These are phyloP conservation scores for Antitype chi DNA, from an alignment of 2,888 invertebrate species.

Conservation along the genomic window DNA sequence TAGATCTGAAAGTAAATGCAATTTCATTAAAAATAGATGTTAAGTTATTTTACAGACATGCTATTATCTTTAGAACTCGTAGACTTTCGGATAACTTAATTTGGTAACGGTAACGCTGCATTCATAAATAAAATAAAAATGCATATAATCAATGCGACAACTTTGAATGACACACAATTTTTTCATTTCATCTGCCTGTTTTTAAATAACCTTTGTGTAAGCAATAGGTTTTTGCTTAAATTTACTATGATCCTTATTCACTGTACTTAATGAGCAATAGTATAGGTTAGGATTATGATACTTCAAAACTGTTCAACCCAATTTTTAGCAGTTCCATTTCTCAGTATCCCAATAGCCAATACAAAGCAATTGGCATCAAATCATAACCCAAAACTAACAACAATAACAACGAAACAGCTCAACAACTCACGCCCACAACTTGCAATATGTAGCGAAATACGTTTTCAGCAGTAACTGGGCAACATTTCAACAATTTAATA, in stretches of 20 bases:
- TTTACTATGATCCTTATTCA: neutral
- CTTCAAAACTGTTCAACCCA: conserved; percentile 18
- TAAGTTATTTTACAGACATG: neutral
- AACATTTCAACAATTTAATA: conserved; percentile 90
- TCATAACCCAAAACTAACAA: conserved; percentile 76
- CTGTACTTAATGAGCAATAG: neutral
- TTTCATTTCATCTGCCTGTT: neutral
- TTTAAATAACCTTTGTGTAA: neutral
- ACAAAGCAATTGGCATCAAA: conserved; percentile 65
- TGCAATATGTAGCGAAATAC: conserved; percentile 88
- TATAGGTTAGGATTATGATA: neutral
- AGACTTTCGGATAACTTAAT: neutral
- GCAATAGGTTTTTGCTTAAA: too few species aligned
- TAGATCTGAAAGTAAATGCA: conserved; percentile 26
- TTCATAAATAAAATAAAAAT: neutral
- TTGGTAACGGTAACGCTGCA: neutral
- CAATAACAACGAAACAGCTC: conserved; percentile 68
- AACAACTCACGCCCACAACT: conserved; percentile 85
- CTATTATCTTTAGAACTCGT: neutral
- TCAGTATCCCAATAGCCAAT: conserved; percentile 55
- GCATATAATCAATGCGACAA: neutral
- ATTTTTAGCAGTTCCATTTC: conserved; percentile 51
- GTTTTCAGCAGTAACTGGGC: conserved; percentile 89
- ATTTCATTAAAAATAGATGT: neutral
- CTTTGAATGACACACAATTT: neutral